Base-by-base conservation (phyloP, 2,113 vertebrate genomes). In the Dolichallabes microphthalmus region DNA sequence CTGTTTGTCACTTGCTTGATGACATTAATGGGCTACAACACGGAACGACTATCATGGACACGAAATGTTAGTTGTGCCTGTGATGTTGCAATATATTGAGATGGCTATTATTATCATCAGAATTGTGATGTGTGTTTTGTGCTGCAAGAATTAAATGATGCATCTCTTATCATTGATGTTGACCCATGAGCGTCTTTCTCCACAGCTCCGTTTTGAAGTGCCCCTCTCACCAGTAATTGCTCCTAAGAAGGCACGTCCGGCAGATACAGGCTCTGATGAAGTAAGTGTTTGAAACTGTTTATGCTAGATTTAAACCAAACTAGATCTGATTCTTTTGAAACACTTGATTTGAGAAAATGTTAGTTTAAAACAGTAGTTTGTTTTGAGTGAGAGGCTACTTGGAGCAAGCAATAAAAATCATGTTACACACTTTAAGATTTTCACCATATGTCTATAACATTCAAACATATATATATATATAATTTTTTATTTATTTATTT, bases 21-120 rank as follows among this genome's bases (percentile, higher is more conserved):
- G 96, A 97, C 96, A 11, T 94, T 99, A 93, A 98, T 99, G 98
- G 98, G 98, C 79, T 99, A 99, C 94, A 98, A 97, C 93, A 99
- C 98, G 0, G 97, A 99, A 74, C 96, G 96, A 11, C 94, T 99
- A 69, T 89, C 91, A 0, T 99, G 98, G 98, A 99, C 96, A 2
- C 94, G 94, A 52, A 96, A 96, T 3, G 98, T 99, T 91, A 97
- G 97, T 91, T 55, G 17, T 58, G 45, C 57, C 11, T 45, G 9
- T 63, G 53, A 45, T 78, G 76, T 60, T 78, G 55, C 52, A 32
- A 6, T 79, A 39, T 35, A 60, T 39, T 39, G 55, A 79, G 19
- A 39, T 79, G 76, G 11, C 76, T 39, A 5, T 2, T 79, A 8
- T 79, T 35, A 60, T 60, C 25, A 60, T 60, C 25, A 25, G 30